These are phyloP conservation scores for Odocoileus virginianus DNA, from an alignment of 2,113 vertebrate genomes.

Conservation along the genomic window DNA sequence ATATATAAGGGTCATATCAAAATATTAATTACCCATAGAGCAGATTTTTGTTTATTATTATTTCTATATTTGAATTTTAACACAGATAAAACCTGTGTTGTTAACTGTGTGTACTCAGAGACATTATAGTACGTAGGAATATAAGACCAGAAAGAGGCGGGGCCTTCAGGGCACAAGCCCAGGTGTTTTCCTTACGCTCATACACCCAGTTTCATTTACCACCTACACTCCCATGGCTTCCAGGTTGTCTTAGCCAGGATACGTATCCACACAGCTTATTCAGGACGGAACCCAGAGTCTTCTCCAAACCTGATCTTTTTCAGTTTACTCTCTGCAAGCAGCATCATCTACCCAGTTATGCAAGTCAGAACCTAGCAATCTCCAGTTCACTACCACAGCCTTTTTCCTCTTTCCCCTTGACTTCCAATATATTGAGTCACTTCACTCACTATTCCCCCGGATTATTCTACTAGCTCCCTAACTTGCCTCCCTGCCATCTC, in stretches of 20 bases:
- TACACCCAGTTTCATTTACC: not conserved
- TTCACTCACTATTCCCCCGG: not conserved
- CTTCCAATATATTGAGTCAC: not conserved
- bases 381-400: not conserved
- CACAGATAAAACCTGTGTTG: not conserved
- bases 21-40: not conserved
- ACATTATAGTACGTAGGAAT: not conserved
- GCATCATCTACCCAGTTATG: not conserved
- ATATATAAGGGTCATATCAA: not conserved
- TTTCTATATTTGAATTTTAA: constrained; percentile 8
- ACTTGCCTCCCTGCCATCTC: not conserved
- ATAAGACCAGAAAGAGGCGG: not conserved
- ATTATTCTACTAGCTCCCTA: not conserved
- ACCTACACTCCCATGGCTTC: not conserved
- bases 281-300: not conserved
- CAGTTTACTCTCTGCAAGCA: not conserved
- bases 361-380: not conserved
- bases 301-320: not conserved
- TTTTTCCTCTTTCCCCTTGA: not conserved
- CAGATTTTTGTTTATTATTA: not conserved
- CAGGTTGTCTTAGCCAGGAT: not conserved
- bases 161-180: not conserved
- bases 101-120: not conserved
- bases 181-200: not conserved
- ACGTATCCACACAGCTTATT: not conserved